These are phyloP conservation scores for Epinotia nisella DNA, from an alignment of 2,888 invertebrate species.

Conservation along the genomic window DNA sequence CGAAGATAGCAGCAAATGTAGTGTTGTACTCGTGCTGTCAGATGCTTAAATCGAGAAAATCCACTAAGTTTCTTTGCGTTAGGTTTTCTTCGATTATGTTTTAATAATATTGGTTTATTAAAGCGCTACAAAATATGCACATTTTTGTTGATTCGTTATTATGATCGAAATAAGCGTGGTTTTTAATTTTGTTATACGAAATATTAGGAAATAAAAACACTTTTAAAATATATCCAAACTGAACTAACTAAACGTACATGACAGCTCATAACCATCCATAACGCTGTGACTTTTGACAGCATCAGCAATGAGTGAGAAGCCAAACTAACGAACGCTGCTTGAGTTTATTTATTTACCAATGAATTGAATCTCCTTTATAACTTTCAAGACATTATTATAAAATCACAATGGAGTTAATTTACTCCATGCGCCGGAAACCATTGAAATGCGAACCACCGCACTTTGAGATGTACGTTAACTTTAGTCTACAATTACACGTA, in stretches of 20 bases:
- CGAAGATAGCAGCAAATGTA: constrained; percentile 18
- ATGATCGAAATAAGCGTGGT: background rate
- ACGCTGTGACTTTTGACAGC: constrained; percentile 16
- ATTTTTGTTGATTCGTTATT: background rate
- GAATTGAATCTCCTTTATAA: constrained; percentile 11
- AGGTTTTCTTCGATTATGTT: constrained; percentile 25
- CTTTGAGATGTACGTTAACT: constrained; percentile 71
- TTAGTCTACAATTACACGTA: background rate
- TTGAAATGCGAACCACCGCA: constrained; percentile 80
- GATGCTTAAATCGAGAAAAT: constrained; percentile 18
- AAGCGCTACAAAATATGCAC: background rate
- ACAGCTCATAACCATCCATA: no score
- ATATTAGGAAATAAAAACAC: background rate
- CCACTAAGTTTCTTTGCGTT: constrained; percentile 14
- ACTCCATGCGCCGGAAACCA: constrained; percentile 81
- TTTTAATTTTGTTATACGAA: background rate
- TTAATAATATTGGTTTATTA: background rate
- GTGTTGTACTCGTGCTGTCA: constrained; percentile 33
- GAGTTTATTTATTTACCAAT: constrained; percentile 39
- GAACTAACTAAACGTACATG: constrained; percentile 29
- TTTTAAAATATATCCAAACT: background rate
- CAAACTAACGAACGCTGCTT: background rate
- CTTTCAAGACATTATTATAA: background rate
- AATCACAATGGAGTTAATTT: constrained; percentile 79
- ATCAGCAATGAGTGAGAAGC: constrained; percentile 5